Evolutionary conservation across 1,140 invertebrate genomes (phyloP).

Genomic region (Popillia japonica): DNA sequence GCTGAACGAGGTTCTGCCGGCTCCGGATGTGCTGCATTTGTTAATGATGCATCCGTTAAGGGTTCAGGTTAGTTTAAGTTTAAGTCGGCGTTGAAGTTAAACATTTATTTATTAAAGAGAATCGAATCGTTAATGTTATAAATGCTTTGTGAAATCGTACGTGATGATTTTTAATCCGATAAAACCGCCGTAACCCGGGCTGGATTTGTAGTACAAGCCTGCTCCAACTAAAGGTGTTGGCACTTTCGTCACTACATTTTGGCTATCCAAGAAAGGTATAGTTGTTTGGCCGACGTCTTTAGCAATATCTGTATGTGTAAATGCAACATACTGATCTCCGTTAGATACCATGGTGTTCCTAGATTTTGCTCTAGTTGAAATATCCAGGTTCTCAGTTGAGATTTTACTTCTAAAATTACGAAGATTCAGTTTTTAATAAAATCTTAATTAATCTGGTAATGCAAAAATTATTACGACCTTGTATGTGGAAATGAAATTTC

Average conservation of each 20-base stretch:
- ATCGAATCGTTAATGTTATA: too few species aligned
- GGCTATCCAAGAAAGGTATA: conserved; percentile 81
- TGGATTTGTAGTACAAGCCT: conserved; percentile 80
- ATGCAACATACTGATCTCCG: conserved; percentile 77
- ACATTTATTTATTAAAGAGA: too few species aligned
- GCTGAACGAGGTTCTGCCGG: conserved; percentile 81
- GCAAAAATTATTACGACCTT: neutral
- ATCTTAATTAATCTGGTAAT: too few species aligned
- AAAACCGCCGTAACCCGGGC: conserved; percentile 72
- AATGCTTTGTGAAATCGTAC: conserved; percentile 64
- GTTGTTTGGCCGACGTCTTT: conserved; percentile 84
- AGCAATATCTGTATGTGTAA: conserved; percentile 73
- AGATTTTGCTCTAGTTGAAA: conserved; percentile 42
- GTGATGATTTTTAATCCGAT: too few species aligned
- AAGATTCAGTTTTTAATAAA: too few species aligned
- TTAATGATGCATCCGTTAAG: conserved; percentile 90
- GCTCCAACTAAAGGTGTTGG: conserved; percentile 72
- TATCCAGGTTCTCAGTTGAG: neutral
- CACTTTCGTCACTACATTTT: conserved; percentile 70
- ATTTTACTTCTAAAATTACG: neutral
- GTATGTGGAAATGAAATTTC: neutral
- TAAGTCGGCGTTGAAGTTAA: neutral
- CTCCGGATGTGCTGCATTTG: conserved; percentile 78
- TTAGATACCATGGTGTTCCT: conserved; percentile 65
- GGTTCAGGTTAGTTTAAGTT: conserved; percentile 82